These are phyloP conservation scores for Cossypha heuglini DNA, from an alignment of 2,797 vertebrate genomes.

Conservation along the genomic window DNA sequence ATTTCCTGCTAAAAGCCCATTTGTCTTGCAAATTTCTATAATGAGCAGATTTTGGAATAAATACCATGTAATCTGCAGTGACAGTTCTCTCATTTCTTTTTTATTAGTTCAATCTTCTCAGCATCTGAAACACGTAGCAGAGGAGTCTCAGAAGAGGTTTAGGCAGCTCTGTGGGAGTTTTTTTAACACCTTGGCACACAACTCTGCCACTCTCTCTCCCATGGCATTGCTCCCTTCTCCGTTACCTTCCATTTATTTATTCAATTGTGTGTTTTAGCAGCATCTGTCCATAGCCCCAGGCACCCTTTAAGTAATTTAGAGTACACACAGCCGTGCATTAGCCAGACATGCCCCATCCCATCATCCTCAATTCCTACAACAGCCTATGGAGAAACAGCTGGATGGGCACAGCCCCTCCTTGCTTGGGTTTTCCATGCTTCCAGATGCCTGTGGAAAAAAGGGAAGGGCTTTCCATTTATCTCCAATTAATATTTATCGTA, in stretches of 20 bases:
- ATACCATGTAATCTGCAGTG: slow-evolving; percentile 75
- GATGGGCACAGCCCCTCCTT: neutral
- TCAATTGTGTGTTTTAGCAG: slow-evolving; percentile 41
- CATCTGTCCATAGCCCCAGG: slow-evolving; percentile 43
- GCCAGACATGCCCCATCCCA: neutral
- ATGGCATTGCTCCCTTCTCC: neutral
- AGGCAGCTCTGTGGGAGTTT: slow-evolving; percentile 52
- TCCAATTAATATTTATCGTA: rapidly evolving
- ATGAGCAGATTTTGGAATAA: slow-evolving; percentile 79
- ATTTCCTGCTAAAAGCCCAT: slow-evolving; percentile 71
- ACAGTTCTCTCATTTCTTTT: slow-evolving; percentile 78
- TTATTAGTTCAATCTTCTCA: slow-evolving; percentile 77
- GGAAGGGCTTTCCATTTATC: neutral
- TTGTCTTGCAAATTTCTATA: slow-evolving; percentile 78
- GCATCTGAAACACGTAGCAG: slow-evolving; percentile 73
- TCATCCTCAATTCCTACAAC: neutral
- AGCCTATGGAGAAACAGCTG: neutral
- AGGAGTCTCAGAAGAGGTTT: slow-evolving; percentile 62
- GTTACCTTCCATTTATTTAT: slow-evolving; percentile 49
- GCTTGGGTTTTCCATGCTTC: neutral
- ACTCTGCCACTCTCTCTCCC: neutral
- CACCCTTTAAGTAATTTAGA: slow-evolving; percentile 51
- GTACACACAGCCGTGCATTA: neutral
- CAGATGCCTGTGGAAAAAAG: neutral
- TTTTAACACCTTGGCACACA: slow-evolving; percentile 60